phyloP scores from a whole-genome alignment of 1,140 invertebrate species.

The Calliopsis andreniformis region DNA sequence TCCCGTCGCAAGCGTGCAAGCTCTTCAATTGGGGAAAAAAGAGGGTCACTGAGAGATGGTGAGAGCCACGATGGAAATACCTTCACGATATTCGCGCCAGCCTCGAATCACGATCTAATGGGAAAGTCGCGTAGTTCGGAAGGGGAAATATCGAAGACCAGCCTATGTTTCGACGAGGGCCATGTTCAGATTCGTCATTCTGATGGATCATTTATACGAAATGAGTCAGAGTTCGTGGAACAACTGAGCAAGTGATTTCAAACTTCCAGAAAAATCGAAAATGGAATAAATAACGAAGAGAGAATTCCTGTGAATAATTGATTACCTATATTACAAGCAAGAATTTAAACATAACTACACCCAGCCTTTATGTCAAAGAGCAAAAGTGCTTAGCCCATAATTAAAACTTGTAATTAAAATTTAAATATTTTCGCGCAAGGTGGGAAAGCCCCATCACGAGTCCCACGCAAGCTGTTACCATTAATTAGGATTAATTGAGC shows the following conservation, averaged over 20 bases:
- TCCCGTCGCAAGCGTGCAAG: background rate
- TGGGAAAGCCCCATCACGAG: background rate
- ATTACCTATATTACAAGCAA: no score
- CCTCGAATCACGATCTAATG: constrained; percentile 14
- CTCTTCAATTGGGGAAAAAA: background rate
- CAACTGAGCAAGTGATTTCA: background rate
- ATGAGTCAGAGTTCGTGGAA: background rate
- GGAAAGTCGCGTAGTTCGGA: constrained; percentile 15
- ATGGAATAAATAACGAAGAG: no score
- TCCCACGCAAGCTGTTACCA: constrained; percentile 21
- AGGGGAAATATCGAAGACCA: background rate
- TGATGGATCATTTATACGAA: background rate
- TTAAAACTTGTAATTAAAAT: no score
- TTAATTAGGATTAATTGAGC: constrained; percentile 51
- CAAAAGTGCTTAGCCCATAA: constrained; percentile 7
- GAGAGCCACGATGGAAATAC: background rate
- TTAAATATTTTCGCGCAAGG: no score
- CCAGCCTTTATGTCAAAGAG: no score
- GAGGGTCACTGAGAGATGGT: no score
- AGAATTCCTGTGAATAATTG: no score
- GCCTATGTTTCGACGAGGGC: background rate
- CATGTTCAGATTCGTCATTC: background rate
- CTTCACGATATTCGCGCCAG: constrained; percentile 4
- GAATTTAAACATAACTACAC: background rate
- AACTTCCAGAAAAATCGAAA: no score